These are phyloP conservation scores for Geopemphigus sp. DNA, from an alignment of 1,140 invertebrate genomes.

Conservation along the genomic window DNA sequence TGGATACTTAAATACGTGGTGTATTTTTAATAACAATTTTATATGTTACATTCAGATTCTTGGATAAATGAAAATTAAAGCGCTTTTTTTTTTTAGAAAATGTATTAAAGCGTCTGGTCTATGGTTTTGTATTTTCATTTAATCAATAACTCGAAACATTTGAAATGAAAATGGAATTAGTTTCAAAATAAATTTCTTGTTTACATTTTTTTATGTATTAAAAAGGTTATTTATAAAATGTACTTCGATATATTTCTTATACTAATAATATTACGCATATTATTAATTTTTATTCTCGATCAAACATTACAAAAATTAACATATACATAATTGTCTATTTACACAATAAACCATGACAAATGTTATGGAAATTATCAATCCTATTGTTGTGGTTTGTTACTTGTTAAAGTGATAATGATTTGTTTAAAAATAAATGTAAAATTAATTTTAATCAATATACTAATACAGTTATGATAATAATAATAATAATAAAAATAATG, in stretches of 20 bases:
- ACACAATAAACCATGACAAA: constrained; percentile 32
- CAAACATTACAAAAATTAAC: constrained; percentile 49
- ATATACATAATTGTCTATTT: constrained; percentile 46
- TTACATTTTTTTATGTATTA: too few relatives aligned
- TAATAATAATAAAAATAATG: constrained; percentile 36
- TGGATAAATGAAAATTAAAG: too few relatives aligned
- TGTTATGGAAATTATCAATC: constrained; percentile 29
- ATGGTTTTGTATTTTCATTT: too few relatives aligned
- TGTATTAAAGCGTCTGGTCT: too few relatives aligned
- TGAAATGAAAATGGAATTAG: too few relatives aligned
- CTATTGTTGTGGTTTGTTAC: constrained; percentile 7
- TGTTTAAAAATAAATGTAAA: constrained; percentile 21
- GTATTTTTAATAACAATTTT: too few relatives aligned
- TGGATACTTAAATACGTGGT: too few relatives aligned
- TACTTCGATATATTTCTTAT: neutral
- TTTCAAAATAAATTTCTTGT: too few relatives aligned
- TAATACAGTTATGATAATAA: constrained; percentile 35
- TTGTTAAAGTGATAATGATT: constrained; percentile 34
- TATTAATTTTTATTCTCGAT: constrained; percentile 42
- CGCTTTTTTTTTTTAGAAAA: too few relatives aligned
- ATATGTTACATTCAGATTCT: too few relatives aligned
- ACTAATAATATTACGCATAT: constrained; percentile 42
- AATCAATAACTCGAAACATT: too few relatives aligned
- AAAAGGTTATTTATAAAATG: neutral
- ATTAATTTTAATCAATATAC: constrained; percentile 37